Evolutionary conservation across 2,797 vertebrate genomes (phyloP).

Genomic region (Alectoris magna): DNA sequence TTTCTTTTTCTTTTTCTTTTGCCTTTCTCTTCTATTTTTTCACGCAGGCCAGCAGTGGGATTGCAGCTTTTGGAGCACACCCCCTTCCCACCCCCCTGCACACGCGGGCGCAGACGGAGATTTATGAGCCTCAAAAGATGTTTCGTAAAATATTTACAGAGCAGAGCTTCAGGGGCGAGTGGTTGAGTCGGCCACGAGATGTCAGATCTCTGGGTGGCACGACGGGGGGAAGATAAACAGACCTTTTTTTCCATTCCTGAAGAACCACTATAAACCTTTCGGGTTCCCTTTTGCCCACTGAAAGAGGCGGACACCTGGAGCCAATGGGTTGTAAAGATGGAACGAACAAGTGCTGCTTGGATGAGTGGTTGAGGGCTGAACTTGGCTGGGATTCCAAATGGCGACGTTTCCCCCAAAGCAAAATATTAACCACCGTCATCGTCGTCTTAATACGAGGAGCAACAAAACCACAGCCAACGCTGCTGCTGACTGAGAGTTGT

Average conservation of each 20-base stretch:
- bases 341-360: background rate
- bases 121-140: constrained; percentile 71
- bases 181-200: background rate
- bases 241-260: constrained; percentile 47
- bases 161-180: background rate
- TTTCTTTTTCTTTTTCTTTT: fast-evolving
- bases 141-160: constrained; percentile 75
- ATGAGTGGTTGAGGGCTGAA: background rate
- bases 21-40: fast-evolving
- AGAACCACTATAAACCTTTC: constrained; percentile 3
- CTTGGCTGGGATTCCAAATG: background rate
- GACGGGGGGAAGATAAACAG: constrained; percentile 58
- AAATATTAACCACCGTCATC: background rate
- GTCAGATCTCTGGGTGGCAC: constrained; percentile 68
- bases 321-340: background rate
- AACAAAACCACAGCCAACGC: background rate
- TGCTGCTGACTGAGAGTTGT: background rate
- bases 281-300: background rate
- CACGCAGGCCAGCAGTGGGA: background rate
- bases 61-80: background rate
- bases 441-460: background rate
- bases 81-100: fast-evolving
- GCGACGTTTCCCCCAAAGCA: background rate
- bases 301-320: background rate
- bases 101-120: background rate